A percentile compares a stretch with the other conserved stretches of the same genome.
phyloP scores from a whole-genome alignment of 2,797 vertebrate genomes.

The Tiaroga cobitis region DNA sequence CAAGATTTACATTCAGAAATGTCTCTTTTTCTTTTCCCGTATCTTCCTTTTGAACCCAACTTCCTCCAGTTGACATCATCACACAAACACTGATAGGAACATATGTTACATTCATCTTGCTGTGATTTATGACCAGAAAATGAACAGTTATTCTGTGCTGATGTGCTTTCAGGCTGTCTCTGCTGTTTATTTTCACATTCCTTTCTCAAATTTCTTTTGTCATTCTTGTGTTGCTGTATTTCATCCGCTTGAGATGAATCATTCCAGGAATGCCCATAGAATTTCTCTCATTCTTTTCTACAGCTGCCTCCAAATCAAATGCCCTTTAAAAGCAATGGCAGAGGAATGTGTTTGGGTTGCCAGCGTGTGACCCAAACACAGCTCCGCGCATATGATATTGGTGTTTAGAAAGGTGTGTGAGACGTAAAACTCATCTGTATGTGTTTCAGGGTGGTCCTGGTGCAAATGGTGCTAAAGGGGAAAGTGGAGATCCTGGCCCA shows the following conservation, averaged over 20 bases:
- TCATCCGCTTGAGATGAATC: not conserved
- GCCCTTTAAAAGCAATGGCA: not conserved
- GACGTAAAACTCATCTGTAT: slow-evolving; percentile 30
- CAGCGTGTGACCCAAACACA: slow-evolving; percentile 15
- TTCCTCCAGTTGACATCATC: not conserved
- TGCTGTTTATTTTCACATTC: slow-evolving; percentile 15
- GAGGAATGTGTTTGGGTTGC: slow-evolving; percentile 17
- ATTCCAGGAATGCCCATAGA: not conserved
- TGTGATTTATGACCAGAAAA: slow-evolving; percentile 41
- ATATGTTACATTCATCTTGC: slow-evolving; percentile 17
- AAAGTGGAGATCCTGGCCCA: slow-evolving; percentile 89
- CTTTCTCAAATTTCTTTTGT: not conserved
- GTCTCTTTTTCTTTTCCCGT: slow-evolving; percentile 7
- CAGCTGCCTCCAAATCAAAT: slow-evolving; percentile 10
- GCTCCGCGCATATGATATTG: not conserved
- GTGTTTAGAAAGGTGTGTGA: slow-evolving; percentile 28
- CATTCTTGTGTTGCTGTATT: slow-evolving; percentile 7
- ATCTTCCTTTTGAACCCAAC: not conserved
- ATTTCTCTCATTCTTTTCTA: slow-evolving; percentile 8
- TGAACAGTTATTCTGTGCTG: not conserved
- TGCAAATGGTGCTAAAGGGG: slow-evolving; percentile 89
- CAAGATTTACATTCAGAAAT: not conserved
- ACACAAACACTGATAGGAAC: slow-evolving; percentile 22
- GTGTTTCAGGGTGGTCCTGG: slow-evolving; percentile 86
- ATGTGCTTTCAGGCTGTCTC: not conserved